A percentile compares a stretch with the other conserved stretches of the same genome.
Evolutionary conservation across 1,140 invertebrate species (phyloP).

Genomic region (Lepidurus arcticus): DNA sequence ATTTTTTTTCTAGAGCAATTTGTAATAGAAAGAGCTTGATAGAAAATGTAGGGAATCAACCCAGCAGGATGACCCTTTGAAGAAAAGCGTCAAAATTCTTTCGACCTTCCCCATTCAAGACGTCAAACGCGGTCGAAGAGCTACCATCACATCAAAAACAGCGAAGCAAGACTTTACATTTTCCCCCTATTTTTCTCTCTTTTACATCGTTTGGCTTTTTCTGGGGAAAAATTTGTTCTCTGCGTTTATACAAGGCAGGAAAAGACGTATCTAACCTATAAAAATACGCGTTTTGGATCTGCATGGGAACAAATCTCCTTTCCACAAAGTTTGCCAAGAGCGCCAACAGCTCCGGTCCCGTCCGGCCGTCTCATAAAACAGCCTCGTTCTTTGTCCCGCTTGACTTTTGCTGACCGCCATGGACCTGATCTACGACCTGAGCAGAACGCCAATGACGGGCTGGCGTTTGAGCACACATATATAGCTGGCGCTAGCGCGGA

Average conservation of each 20-base stretch:
- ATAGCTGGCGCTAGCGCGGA: background rate
- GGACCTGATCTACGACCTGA: slow-evolving; percentile 13
- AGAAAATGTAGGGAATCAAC: too few relatives aligned
- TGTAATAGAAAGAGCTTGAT: too few relatives aligned
- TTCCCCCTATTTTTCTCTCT: too few relatives aligned
- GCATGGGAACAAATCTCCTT: background rate
- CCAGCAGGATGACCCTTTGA: too few relatives aligned
- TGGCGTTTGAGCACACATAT: background rate
- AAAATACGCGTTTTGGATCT: slow-evolving; percentile 9
- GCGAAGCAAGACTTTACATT: too few relatives aligned
- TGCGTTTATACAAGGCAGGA: background rate
- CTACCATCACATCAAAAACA: too few relatives aligned
- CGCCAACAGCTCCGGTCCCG: background rate
- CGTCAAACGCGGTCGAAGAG: too few relatives aligned
- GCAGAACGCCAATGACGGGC: background rate
- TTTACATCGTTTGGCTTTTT: background rate
- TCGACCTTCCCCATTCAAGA: too few relatives aligned
- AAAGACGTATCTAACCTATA: background rate
- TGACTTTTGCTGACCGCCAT: slow-evolving; percentile 11
- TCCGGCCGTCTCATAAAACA: slow-evolving; percentile 9
- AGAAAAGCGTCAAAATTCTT: too few relatives aligned
- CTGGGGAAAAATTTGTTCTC: background rate
- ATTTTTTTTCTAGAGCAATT: too few relatives aligned
- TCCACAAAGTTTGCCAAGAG: background rate
- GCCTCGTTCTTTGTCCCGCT: slow-evolving; percentile 9